Evolutionary conservation across 2,113 vertebrate genomes (phyloP).

Genomic region (Anoura caudifer): DNA sequence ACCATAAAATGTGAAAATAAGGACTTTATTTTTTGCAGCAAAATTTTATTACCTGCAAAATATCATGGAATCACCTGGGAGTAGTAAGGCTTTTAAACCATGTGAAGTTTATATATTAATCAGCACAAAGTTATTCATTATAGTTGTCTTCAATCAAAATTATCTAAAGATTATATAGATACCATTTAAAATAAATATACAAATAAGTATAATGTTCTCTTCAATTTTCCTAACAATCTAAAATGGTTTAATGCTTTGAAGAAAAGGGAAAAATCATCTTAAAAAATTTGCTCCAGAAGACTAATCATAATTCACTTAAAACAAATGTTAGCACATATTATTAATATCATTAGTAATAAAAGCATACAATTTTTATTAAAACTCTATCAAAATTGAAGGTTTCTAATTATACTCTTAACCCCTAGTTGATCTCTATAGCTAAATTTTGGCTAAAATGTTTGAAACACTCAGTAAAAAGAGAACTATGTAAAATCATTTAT

Average conservation of each 20-base stretch:
- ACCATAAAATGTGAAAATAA: background rate
- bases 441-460: background rate
- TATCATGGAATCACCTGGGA: background rate
- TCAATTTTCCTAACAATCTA: slow-evolving; percentile 9
- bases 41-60: slow-evolving; percentile 15
- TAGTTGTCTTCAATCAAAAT: background rate
- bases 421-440: background rate
- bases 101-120: background rate
- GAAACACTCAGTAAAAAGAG: background rate
- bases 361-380: slow-evolving; percentile 9
- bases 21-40: slow-evolving; percentile 21
- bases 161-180: background rate
- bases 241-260: background rate
- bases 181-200: background rate
- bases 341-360: background rate
- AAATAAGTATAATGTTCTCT: background rate
- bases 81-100: background rate
- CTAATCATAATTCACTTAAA: background rate
- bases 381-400: slow-evolving; percentile 19
- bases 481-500: background rate
- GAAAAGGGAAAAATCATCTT: background rate
- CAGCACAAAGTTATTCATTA: background rate
- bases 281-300: slow-evolving; percentile 18
- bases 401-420: slow-evolving; percentile 11
- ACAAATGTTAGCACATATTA: background rate